A percentile compares a stretch with the other conserved stretches of the same genome.
Conservation (phyloP, 23 tunicate genomes). For the Styela plicata region DNA sequence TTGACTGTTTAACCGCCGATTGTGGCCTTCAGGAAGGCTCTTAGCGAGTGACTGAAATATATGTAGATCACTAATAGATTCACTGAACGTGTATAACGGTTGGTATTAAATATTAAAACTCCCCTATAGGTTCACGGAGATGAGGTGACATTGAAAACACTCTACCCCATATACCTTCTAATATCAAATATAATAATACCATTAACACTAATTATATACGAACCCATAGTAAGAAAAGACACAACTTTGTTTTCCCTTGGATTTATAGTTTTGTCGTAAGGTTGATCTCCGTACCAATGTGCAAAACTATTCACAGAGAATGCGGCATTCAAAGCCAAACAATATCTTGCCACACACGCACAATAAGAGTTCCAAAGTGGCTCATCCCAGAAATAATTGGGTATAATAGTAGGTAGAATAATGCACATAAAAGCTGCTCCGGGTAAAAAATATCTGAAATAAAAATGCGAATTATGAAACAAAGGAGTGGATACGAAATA, state of each 20-base stretch:
- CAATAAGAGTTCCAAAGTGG: conserved; percentile 7
- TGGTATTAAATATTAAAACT: no score
- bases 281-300: conserved; percentile 12
- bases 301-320: conserved; percentile 31
- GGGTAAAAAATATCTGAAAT: conserved; percentile 7
- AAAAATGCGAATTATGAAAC: not conserved
- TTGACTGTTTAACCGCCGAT: no score
- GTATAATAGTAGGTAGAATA: conserved; percentile 15
- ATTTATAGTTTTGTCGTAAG: not conserved
- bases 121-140: no score
- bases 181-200: no score
- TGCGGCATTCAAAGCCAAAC: not conserved
- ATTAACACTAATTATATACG: no score
- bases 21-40: no score
- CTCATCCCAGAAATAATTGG: conserved; percentile 19
- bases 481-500: not conserved
- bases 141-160: no score
- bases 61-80: no score
- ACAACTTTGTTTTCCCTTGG: conserved; percentile 18
- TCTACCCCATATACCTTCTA: no score
- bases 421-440: not conserved
- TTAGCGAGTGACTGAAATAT: no score
- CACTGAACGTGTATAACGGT: no score
- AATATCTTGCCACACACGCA: conserved; percentile 8
- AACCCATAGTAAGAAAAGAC: conserved; percentile 14